Conservation (phyloP, 2,113 vertebrate species). For the Sardina pilchardus region DNA sequence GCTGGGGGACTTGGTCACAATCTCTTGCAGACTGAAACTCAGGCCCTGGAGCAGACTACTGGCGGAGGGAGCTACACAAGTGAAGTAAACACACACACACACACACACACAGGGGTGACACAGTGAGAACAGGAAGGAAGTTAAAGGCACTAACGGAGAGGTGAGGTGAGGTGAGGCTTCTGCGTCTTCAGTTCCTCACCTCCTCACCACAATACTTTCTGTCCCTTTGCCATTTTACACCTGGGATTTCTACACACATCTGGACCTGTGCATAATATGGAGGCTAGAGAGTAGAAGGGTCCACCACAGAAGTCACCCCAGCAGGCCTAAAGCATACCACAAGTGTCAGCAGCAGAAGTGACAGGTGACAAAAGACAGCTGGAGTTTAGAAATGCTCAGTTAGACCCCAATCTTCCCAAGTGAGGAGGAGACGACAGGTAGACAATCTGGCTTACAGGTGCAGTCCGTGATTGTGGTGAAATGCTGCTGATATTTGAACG, state of each 20-base stretch:
- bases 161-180: too few species aligned
- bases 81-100: neutral
- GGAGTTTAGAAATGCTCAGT: neutral
- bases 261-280: neutral
- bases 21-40: conserved; percentile 97
- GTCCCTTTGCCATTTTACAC: neutral
- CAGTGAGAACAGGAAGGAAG: neutral
- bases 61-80: conserved; percentile 82
- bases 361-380: neutral
- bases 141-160: neutral
- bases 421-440: neutral
- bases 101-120: too few species aligned
- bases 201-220: neutral
- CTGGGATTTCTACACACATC: neutral
- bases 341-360: too few species aligned
- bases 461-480: neutral
- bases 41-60: conserved; percentile 96
- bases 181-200: neutral
- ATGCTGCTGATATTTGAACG: neutral
- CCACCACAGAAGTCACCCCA: too few species aligned
- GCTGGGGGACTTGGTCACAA: conserved; percentile 82
- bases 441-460: neutral
- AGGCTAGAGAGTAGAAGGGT: neutral
- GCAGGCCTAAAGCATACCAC: too few species aligned
- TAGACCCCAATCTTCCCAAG: neutral